Percentiles rank a stretch among this genome's conserved stretches.
These are phyloP conservation scores for Alligator sinensis DNA, from an alignment of 2,113 vertebrate genomes.

Conservation along the genomic window DNA sequence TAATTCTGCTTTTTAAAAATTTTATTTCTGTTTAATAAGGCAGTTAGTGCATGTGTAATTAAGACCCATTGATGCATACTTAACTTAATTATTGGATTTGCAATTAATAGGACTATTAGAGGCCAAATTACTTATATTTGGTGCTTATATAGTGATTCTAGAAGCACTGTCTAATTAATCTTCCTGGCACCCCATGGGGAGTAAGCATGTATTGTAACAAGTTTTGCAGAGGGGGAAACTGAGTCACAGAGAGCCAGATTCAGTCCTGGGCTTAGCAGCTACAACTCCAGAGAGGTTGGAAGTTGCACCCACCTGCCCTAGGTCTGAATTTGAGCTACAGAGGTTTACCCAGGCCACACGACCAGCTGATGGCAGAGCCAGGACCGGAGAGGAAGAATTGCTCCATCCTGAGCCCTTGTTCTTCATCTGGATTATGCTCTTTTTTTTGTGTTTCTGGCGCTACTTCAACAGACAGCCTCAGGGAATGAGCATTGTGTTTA, in stretches of 20 bases:
- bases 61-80: conserved; percentile 54
- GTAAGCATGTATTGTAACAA: neutral
- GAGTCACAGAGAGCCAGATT: neutral
- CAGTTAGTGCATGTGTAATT: conserved; percentile 61
- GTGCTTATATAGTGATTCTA: conserved; percentile 47
- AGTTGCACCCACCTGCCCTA: neutral
- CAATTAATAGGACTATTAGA: conserved; percentile 61
- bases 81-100: conserved; percentile 70
- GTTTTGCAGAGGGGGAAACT: neutral
- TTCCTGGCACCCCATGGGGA: neutral
- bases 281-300: neutral
- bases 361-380: neutral
- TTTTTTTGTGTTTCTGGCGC: neutral
- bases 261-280: neutral
- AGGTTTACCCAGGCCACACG: neutral
- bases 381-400: neutral
- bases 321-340: neutral
- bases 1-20: neutral
- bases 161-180: conserved; percentile 35
- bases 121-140: conserved; percentile 7
- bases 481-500: neutral
- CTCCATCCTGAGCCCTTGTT: neutral
- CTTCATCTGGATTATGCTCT: neutral
- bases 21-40: conserved; percentile 73
- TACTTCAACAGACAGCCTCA: no score